These are phyloP conservation scores for Thamnophis elegans DNA, from an alignment of 2,797 vertebrate genomes.

Conservation along the genomic window DNA sequence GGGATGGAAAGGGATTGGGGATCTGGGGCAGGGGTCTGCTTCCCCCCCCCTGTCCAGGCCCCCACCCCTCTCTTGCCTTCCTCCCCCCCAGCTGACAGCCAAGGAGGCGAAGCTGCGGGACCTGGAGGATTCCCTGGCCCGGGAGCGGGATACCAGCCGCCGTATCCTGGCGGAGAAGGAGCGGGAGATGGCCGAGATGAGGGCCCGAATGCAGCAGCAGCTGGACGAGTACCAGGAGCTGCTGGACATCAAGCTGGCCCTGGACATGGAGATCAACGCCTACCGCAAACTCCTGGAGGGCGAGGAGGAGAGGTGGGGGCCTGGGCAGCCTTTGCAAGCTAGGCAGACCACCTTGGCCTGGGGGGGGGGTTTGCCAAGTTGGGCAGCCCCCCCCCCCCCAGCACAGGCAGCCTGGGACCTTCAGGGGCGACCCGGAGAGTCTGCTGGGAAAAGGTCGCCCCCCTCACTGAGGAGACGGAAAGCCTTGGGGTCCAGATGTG, in stretches of 20 bases:
- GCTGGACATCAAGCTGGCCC: slow-evolving; percentile 92
- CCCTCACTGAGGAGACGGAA: background rate
- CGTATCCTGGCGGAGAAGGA: slow-evolving; percentile 95
- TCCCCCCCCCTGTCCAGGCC: fast-evolving
- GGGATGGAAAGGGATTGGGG: background rate
- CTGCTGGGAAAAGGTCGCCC: background rate
- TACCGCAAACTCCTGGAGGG: slow-evolving; percentile 97
- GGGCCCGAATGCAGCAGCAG: slow-evolving; percentile 88
- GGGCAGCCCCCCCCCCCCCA: background rate
- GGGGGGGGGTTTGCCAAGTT: background rate
- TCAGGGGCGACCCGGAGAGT: background rate
- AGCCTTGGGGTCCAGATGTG: background rate
- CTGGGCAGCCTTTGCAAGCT: fast-evolving
- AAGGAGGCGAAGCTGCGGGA: slow-evolving; percentile 87
- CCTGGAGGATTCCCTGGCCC: slow-evolving; percentile 82
- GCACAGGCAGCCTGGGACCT: background rate
- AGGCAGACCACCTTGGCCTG: background rate
- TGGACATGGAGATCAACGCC: slow-evolving; percentile 96
- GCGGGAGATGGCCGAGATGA: slow-evolving; percentile 87
- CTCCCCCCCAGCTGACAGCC: slow-evolving; percentile 74
- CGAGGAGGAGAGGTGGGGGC: slow-evolving; percentile 89
- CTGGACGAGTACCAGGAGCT: slow-evolving; percentile 96
- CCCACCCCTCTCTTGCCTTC: background rate
- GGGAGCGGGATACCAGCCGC: slow-evolving; percentile 84
- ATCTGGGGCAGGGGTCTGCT: background rate